Evolutionary conservation across 2,113 vertebrate genomes (phyloP).

Genomic region (Carollia perspicillata): DNA sequence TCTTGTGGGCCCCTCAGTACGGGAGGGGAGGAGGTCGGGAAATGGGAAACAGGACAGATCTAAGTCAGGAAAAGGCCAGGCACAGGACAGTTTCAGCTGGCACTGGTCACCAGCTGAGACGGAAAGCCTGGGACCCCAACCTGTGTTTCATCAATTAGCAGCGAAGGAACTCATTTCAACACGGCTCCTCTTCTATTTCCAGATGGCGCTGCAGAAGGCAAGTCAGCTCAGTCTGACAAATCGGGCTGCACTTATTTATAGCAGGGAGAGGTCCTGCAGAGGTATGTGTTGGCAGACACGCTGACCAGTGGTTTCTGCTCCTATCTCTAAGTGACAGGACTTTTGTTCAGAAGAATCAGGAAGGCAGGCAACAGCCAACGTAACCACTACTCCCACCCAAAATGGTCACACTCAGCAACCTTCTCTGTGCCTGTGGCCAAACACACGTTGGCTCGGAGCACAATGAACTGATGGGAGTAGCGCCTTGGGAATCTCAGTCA

Average conservation of each 20-base stretch:
- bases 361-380: slow-evolving; percentile 47
- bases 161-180: slow-evolving; percentile 25
- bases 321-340: slow-evolving; percentile 70
- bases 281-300: slow-evolving; percentile 78
- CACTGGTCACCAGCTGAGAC: background rate
- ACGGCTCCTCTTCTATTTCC: slow-evolving; percentile 57
- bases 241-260: slow-evolving; percentile 84
- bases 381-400: background rate
- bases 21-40: background rate
- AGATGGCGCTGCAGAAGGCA: slow-evolving; percentile 62
- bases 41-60: background rate
- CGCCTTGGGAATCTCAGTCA: background rate
- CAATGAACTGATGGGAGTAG: background rate
- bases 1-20: background rate
- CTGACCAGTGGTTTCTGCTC: slow-evolving; percentile 46
- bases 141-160: background rate
- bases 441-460: background rate
- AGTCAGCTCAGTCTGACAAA: slow-evolving; percentile 73
- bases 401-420: background rate
- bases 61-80: background rate
- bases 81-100: background rate
- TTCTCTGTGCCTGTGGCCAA: background rate
- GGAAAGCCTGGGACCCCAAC: background rate
- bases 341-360: slow-evolving; percentile 68
- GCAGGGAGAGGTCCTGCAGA: slow-evolving; percentile 79